Conservation (phyloP, 2,797 vertebrate genomes). For the Centroberyx gerrardi region DNA sequence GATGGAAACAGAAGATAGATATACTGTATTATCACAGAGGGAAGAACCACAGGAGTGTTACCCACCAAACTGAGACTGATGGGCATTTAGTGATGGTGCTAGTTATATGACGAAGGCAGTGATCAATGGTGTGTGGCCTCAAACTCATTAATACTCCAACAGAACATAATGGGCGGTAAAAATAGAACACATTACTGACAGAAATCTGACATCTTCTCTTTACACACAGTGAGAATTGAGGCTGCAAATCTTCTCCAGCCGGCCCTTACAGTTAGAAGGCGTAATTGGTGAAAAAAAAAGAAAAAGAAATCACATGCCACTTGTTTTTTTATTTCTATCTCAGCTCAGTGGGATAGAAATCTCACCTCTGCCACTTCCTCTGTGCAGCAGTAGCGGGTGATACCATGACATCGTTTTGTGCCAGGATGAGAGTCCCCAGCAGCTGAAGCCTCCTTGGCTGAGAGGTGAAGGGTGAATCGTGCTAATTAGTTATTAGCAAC, state of each 20-base stretch:
- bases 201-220: constrained; percentile 48
- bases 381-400: not conserved
- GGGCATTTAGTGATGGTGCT: constrained; percentile 53
- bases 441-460: constrained; percentile 37
- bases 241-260: not conserved
- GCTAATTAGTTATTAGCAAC: constrained; percentile 59
- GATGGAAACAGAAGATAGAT: constrained; percentile 27
- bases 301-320: not conserved
- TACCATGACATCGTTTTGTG: constrained; percentile 35
- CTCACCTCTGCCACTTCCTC: constrained; percentile 2
- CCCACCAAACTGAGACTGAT: constrained; percentile 48
- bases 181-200: constrained; percentile 66
- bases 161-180: constrained; percentile 64
- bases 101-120: constrained; percentile 58
- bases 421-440: constrained; percentile 1
- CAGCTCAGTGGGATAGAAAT: constrained; percentile 18
- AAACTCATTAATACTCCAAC: constrained; percentile 66
- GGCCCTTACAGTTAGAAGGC: not conserved
- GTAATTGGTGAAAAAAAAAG: not conserved
- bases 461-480: constrained; percentile 64
- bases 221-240: constrained; percentile 26
- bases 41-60: constrained; percentile 54
- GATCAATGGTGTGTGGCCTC: constrained; percentile 75
- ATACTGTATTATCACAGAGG: constrained; percentile 39
- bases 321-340: not conserved